Percentiles rank a stretch among this genome's conserved stretches.
phyloP scores from a whole-genome alignment of 1,140 invertebrate genomes.

The Calephelis virginiensis region DNA sequence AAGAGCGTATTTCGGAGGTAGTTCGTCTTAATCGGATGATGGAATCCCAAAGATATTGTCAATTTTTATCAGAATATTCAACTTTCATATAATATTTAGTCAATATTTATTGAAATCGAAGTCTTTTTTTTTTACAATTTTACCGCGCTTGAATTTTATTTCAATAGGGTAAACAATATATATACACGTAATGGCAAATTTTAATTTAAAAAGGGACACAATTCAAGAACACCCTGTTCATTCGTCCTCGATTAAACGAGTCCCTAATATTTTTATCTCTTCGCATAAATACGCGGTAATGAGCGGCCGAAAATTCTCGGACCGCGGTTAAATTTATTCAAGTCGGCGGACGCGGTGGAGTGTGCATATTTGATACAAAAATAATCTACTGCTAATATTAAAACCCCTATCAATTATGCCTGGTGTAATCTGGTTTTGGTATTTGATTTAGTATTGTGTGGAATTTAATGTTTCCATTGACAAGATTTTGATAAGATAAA shows the following conservation, averaged over 20 bases:
- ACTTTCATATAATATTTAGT: no score
- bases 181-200: constrained; percentile 25
- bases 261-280: constrained; percentile 78
- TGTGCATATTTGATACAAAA: constrained; percentile 76
- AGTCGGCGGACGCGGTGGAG: constrained; percentile 62
- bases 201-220: constrained; percentile 40
- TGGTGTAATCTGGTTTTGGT: constrained; percentile 35
- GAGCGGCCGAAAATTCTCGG: constrained; percentile 65
- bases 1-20: no score
- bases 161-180: no score
- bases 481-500: not conserved
- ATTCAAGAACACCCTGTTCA: constrained; percentile 48
- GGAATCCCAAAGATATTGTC: no score
- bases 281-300: constrained; percentile 76
- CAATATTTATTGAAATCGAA: no score
- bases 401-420: constrained; percentile 55
- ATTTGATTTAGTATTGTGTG: constrained; percentile 8
- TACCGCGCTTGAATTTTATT: no score
- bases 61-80: no score
- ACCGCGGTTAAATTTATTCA: constrained; percentile 68
- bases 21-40: no score
- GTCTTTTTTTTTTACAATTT: not conserved
- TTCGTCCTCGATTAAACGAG: constrained; percentile 72
- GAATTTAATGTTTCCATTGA: not conserved
- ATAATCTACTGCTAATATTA: constrained; percentile 65